A percentile compares a stretch with the other conserved stretches of the same genome.
Evolutionary conservation across 2,113 vertebrate species (phyloP).

Genomic region (Brienomyrus brachyistius): DNA sequence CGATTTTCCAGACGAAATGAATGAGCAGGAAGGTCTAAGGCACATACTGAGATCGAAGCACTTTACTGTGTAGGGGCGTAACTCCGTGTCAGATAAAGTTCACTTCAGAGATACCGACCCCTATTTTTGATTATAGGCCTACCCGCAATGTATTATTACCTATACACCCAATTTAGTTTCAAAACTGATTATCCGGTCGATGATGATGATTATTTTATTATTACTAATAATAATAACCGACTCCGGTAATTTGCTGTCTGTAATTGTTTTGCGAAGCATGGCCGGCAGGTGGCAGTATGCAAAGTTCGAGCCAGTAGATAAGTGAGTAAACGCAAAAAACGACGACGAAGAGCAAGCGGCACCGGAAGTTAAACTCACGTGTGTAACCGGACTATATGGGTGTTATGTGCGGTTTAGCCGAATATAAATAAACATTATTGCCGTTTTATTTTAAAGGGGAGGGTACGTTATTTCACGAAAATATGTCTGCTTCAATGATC

Average conservation of each 20-base stretch:
- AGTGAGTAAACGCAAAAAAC: background rate
- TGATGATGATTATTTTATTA: background rate
- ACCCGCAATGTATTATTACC: background rate
- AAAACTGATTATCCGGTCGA: background rate
- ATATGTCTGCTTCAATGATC: constrained; percentile 39
- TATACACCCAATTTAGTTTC: background rate
- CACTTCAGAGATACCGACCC: background rate
- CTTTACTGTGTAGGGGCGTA: background rate
- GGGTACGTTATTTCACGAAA: background rate
- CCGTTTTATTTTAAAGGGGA: background rate
- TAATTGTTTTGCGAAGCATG: background rate
- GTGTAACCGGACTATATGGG: background rate
- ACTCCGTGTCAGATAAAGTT: background rate
- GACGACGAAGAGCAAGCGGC: background rate
- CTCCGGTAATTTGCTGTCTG: background rate
- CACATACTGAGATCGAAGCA: background rate
- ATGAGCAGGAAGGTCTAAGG: background rate
- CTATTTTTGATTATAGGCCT: background rate
- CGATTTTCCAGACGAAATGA: background rate
- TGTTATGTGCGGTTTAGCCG: background rate
- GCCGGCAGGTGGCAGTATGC: background rate
- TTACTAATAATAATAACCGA: background rate
- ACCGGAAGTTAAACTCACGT: background rate
- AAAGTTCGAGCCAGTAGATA: background rate
- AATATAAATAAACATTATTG: background rate